Conservation (phyloP, 2,888 invertebrate genomes). For the Drosophila fulvimacula region DNA sequence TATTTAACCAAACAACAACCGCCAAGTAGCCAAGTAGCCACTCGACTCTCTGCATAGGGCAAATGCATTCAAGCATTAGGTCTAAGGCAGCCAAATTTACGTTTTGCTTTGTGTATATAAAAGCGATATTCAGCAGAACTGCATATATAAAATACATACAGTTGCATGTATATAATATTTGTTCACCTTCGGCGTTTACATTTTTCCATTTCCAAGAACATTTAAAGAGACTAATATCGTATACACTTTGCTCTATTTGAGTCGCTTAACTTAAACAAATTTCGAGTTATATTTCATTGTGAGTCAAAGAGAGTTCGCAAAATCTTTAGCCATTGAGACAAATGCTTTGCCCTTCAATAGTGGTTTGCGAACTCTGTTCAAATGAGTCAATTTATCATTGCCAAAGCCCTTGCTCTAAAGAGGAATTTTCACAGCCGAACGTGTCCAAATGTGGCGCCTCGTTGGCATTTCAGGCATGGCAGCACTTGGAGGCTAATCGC, state of each 20-base stretch:
- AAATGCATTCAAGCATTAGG: neutral
- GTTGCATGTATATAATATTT: neutral
- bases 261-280: neutral
- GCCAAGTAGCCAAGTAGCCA: neutral
- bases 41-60: neutral
- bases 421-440: slow-evolving; percentile 4
- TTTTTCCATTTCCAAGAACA: neutral
- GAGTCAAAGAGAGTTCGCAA: neutral
- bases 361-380: neutral
- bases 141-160: neutral
- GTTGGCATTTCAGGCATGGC: slow-evolving; percentile 13
- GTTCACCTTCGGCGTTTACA: neutral
- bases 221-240: neutral
- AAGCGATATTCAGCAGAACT: neutral
- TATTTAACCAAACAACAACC: neutral
- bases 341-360: neutral
- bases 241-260: neutral
- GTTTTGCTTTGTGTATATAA: neutral
- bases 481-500: slow-evolving; percentile 28
- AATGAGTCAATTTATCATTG: slow-evolving; percentile 6
- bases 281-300: neutral
- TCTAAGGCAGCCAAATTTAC: too few relatives aligned
- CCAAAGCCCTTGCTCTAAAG: neutral
- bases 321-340: neutral
- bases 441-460: slow-evolving; percentile 15